Conservation (phyloP, 1,140 invertebrate genomes). For the Drosophila novamexicana region DNA sequence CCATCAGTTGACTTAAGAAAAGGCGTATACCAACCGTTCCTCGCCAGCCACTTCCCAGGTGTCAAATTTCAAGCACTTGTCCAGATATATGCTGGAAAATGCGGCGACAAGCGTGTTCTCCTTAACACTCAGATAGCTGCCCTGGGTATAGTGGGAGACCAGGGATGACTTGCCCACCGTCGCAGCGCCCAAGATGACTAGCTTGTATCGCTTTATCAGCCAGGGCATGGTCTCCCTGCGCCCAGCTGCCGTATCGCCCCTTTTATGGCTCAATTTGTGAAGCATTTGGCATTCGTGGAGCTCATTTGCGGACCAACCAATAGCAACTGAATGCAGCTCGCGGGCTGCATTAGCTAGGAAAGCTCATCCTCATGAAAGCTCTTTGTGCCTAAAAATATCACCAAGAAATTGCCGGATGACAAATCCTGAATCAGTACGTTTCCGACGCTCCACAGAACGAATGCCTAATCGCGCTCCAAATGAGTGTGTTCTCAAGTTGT, state of each 20-base stretch:
- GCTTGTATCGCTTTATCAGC: constrained; percentile 2
- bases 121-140: neutral
- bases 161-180: constrained; percentile 22
- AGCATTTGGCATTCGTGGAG: neutral
- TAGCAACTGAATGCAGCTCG: neutral
- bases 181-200: constrained; percentile 25
- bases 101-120: constrained; percentile 12
- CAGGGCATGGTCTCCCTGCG: neutral
- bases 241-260: neutral
- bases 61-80: neutral
- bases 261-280: too few species aligned
- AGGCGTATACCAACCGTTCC: constrained; percentile 9
- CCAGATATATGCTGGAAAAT: neutral
- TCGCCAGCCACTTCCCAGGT: constrained; percentile 22
- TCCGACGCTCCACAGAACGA: too few species aligned
- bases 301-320: neutral
- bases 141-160: neutral
- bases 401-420: too few species aligned
- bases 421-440: neutral
- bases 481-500: too few species aligned
- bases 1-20: neutral
- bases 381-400: neutral
- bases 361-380: neutral
- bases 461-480: too few species aligned
- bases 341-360: neutral